phyloP scores from a whole-genome alignment of 2,888 invertebrate genomes.

The Sinopyrophorus schimmeli region DNA sequence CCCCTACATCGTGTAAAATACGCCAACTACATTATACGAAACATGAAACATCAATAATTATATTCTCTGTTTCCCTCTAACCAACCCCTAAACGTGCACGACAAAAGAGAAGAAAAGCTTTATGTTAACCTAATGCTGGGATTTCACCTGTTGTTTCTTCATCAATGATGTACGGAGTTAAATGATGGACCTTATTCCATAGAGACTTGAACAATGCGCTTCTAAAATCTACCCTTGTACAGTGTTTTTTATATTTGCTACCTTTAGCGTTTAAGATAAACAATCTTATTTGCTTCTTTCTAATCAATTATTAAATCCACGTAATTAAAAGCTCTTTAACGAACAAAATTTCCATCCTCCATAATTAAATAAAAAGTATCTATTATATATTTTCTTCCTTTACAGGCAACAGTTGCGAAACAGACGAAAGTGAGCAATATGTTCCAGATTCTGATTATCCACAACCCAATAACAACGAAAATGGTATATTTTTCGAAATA shows the following conservation, averaged over 20 bases:
- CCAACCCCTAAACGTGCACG: slow-evolving; percentile 2
- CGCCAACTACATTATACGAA: slow-evolving; percentile 30
- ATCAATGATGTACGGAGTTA: slow-evolving; percentile 48
- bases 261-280: background rate
- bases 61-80: slow-evolving; percentile 14
- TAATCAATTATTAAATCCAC: too few species aligned
- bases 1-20: slow-evolving; percentile 44
- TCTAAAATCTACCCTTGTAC: slow-evolving; percentile 25
- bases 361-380: too few species aligned
- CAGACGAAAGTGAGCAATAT: slow-evolving; percentile 60
- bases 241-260: slow-evolving; percentile 11
- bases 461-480: slow-evolving; percentile 31
- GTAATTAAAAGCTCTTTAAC: too few species aligned
- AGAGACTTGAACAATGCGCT: slow-evolving; percentile 30
- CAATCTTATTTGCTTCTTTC: too few species aligned
- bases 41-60: slow-evolving; percentile 20
- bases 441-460: slow-evolving; percentile 55
- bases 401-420: slow-evolving; percentile 59
- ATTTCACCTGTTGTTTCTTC: slow-evolving; percentile 48
- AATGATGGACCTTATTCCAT: slow-evolving; percentile 49
- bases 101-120: slow-evolving; percentile 17
- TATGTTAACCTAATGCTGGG: slow-evolving; percentile 28
- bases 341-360: too few species aligned
- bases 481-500: too few species aligned
- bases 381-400: slow-evolving; percentile 27